Base-by-base conservation (phyloP, 2,797 vertebrate genomes). In the Salmo trutta region DNA sequence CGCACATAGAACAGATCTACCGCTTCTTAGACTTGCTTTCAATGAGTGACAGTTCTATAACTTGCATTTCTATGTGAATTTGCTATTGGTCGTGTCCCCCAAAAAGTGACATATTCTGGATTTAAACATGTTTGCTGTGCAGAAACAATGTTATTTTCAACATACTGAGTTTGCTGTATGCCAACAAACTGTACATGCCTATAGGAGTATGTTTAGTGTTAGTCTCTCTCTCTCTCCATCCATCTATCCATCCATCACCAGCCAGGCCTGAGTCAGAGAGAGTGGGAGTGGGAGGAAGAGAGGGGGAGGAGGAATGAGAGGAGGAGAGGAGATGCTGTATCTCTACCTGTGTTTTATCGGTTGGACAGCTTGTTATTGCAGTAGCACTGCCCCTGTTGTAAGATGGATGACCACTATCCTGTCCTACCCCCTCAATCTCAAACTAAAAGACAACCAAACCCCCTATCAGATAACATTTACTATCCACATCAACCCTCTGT, bases 311-410 rank as follows among this genome's bases (percentile, higher is more conserved):
- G 29, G 31, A 4, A 36, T 5, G 33, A 6, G 33, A 6, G 33
- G 33, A 1, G 5, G 33, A 36, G 3, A 31, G 5, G 6, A 41
- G 41, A 41, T 85, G 90, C 74, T 82, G 74, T 80, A 83, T 12
- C 0, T 47, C 41, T 12, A 12, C 85, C 86, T 87, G 78, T 86
- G 87, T 82, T 83, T 91, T 77, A 81, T 79, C 76, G 74, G 85
- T 81, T 81, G 87, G 84, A 82, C 85, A 82, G 85, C 85, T 89
- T 91, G 88, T 91, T 88, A 88, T 86, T 89, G 89, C 86, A 80
- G 83, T 83, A 83, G 24, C 83, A 87, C 77, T 76, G 24, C 10
- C 41, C 41, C 68, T 27, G 72, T 27, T 72, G 75, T 74, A 81
- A 88, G 87, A 90, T 88, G 65, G 81, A 90, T 86, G 84, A 79